These are phyloP conservation scores for Parnassius apollo DNA, from an alignment of 2,888 invertebrate species.

Conservation along the genomic window DNA sequence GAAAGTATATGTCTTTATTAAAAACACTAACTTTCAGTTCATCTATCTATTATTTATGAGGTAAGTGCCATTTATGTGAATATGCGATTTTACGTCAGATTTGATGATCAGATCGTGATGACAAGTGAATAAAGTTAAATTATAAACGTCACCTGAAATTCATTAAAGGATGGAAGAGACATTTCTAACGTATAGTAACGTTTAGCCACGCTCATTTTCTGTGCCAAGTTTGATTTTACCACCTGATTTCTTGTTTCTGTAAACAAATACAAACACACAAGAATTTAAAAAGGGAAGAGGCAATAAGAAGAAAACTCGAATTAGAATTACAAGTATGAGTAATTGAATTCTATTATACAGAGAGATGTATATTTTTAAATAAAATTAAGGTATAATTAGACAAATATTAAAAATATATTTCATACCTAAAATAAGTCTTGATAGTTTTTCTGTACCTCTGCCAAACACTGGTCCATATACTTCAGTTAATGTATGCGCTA, in stretches of 20 bases:
- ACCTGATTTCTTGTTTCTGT: slow-evolving; percentile 53
- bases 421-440: slow-evolving; percentile 50
- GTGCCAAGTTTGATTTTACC: slow-evolving; percentile 50
- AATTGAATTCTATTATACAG: too few relatives aligned
- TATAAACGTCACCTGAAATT: slow-evolving; percentile 44
- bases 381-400: too few relatives aligned
- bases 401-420: background rate
- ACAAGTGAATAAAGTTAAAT: background rate
- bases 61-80: too few relatives aligned
- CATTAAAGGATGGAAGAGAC: slow-evolving; percentile 49
- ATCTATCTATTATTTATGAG: too few relatives aligned
- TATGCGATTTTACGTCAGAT: too few relatives aligned
- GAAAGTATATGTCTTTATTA: too few relatives aligned
- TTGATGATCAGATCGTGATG: too few relatives aligned
- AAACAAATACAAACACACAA: background rate
- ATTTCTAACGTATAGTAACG: slow-evolving; percentile 65
- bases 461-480: slow-evolving; percentile 45
- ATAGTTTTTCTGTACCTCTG: slow-evolving; percentile 45
- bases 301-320: too few relatives aligned
- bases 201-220: slow-evolving; percentile 55
- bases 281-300: too few relatives aligned
- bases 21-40: too few relatives aligned
- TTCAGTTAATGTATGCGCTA: slow-evolving; percentile 36
- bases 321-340: too few relatives aligned
- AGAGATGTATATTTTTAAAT: too few relatives aligned